Percentiles rank a stretch among this genome's conserved stretches.
Evolutionary conservation across 2,797 vertebrate species (phyloP).

Genomic region (Sebastes itinus): DNA sequence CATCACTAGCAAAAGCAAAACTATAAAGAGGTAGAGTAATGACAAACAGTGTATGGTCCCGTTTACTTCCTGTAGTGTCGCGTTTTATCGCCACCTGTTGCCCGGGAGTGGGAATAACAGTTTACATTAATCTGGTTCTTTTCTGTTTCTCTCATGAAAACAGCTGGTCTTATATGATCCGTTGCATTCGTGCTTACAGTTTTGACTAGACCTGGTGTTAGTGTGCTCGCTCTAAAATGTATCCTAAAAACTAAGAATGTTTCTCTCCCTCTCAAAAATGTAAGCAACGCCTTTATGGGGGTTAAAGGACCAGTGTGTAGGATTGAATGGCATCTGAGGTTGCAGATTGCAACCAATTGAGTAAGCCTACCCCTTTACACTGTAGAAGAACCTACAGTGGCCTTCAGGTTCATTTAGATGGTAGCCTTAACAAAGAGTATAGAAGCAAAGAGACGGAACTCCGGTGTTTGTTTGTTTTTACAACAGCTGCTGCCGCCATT

Average conservation of each 20-base stretch:
- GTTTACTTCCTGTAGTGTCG: neutral
- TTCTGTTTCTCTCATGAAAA: neutral
- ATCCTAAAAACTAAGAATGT: neutral
- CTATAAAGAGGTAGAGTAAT: neutral
- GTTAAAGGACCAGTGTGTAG: neutral
- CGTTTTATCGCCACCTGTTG: slow-evolving; percentile 27
- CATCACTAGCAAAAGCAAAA: neutral
- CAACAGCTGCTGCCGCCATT: too few relatives aligned
- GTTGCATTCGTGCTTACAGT: neutral
- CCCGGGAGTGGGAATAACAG: neutral
- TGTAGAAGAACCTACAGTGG: neutral
- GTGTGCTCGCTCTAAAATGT: neutral
- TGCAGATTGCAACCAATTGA: neutral
- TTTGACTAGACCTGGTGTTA: neutral
- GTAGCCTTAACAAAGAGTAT: too few relatives aligned
- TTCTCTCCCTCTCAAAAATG: neutral
- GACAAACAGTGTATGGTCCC: neutral
- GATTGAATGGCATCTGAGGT: too few relatives aligned
- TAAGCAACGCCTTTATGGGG: neutral
- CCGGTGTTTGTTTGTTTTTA: too few relatives aligned
- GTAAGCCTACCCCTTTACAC: neutral
- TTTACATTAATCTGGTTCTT: neutral
- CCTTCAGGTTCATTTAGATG: neutral
- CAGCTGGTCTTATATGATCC: neutral
- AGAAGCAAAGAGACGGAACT: too few relatives aligned